phyloP scores from a whole-genome alignment of 2,888 invertebrate species.

The Watsonalla cultraria region DNA sequence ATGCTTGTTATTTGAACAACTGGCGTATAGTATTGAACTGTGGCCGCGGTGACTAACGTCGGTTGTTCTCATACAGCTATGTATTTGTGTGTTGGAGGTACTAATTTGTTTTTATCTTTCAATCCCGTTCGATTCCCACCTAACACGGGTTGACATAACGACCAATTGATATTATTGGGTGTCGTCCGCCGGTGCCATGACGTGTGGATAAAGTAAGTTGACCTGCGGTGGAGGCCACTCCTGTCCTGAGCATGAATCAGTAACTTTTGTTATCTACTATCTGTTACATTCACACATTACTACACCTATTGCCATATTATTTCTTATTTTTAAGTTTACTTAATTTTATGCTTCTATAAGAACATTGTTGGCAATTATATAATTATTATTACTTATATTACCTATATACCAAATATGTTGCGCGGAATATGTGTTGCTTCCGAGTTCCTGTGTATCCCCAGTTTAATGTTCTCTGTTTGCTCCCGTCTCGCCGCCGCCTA shows the following conservation, averaged over 20 bases:
- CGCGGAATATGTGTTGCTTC: constrained; percentile 20
- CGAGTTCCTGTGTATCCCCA: constrained; percentile 29
- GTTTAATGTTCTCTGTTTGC: constrained; percentile 67
- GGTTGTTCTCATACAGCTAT: constrained; percentile 15
- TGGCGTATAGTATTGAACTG: constrained; percentile 38
- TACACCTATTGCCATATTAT: background rate
- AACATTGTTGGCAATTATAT: constrained; percentile 9
- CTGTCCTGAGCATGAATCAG: constrained; percentile 51
- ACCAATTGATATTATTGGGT: constrained; percentile 58
- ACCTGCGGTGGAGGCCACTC: constrained; percentile 38
- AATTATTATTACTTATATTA: constrained; percentile 6
- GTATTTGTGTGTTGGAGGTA: constrained; percentile 54
- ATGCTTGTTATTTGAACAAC: constrained; percentile 39
- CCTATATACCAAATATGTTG: constrained; percentile 21
- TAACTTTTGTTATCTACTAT: constrained; percentile 21
- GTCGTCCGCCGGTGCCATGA: constrained; percentile 49
- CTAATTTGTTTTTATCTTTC: constrained; percentile 74
- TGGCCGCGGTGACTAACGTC: constrained; percentile 22
- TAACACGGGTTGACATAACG: constrained; percentile 67
- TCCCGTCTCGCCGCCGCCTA: constrained; percentile 54
- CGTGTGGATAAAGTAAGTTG: constrained; percentile 66
- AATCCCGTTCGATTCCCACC: constrained; percentile 62
- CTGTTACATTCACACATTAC: background rate
- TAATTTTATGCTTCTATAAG: constrained; percentile 15
- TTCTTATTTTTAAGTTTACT: constrained; percentile 7